These are phyloP conservation scores for Trachelus troglodyta DNA, from an alignment of 2,888 invertebrate species.

Conservation along the genomic window DNA sequence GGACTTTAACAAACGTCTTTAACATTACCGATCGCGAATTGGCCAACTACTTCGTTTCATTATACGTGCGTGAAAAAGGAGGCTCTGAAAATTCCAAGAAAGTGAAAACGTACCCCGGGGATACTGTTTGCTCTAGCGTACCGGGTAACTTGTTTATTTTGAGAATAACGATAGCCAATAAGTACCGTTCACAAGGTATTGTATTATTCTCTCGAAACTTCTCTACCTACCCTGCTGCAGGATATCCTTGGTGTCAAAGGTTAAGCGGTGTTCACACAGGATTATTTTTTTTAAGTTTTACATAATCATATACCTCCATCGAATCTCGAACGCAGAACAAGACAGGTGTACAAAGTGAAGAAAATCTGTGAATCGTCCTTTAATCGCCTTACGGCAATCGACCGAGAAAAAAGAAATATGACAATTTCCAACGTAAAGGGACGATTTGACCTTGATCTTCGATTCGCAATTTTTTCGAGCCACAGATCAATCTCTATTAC, in stretches of 20 bases:
- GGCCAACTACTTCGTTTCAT: neutral
- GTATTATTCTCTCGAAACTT: neutral
- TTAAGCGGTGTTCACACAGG: neutral
- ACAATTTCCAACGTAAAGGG: neutral
- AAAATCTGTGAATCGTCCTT: neutral
- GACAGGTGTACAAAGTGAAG: neutral
- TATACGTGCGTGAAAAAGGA: neutral
- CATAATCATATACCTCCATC: neutral
- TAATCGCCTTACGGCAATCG: neutral
- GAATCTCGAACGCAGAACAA: neutral
- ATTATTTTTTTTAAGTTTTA: neutral
- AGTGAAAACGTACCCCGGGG: neutral
- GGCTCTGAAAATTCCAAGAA: neutral
- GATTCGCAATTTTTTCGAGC: neutral
- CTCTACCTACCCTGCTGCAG: neutral
- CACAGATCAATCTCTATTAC: neutral
- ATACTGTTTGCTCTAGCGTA: neutral
- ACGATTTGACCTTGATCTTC: neutral
- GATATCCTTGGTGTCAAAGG: neutral
- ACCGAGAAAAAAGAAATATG: neutral
- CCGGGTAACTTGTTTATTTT: neutral
- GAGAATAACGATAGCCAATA: neutral
- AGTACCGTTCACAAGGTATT: neutral
- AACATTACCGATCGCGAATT: neutral
- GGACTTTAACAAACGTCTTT: neutral